Base-by-base conservation (phyloP, 1,140 invertebrate genomes). In the Eriosoma lanigerum region DNA sequence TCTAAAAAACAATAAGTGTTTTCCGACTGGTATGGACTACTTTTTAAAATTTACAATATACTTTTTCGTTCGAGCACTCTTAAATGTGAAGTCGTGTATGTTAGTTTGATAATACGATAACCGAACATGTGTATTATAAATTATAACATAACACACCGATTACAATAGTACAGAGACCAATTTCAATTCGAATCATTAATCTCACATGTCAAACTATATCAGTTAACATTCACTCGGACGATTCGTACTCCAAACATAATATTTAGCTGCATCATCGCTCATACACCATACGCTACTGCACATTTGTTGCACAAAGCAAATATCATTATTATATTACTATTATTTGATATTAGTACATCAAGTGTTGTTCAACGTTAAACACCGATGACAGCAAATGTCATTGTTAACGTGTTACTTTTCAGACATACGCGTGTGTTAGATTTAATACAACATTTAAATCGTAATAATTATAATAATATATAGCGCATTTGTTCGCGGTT, bases 181-280 rank as follows among this genome's bases (percentile, higher is more conserved):
- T n/a, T n/a, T n/a, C n/a, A n/a, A n/a, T 70, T 26, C 66, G 21
- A 68, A 68, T 38, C 64, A 68, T 46, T 68, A 48, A 68, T 68
- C 38, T 24, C 19, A 19, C 29, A 48, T 38, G 44, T 46, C 64
- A 46, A 68, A 66, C 62, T 66, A 64, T 64, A 26, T n/a, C n/a
- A 3, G 32, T 38, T 4, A 4, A 4, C 32, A 44, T 66, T 68
- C 38, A 48, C 50, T n/a, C 24, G 46, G 19, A 70, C 21, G 66
- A 26, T 26, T 17, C 46, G 15, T 15, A 48, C 66, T 26, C 66
- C 66, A 26, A 70, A 70, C 64, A 68, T 26, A 24, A 4, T 26
- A 24, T 70, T 50, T 70, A 70, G 68, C 68, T 29, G 46, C 68
- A 52, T 72, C 68, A 72, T 72, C 68, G 21, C 24, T 70, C 44